Conservation (phyloP, 2,888 invertebrate species). For the Meteorus colon region DNA sequence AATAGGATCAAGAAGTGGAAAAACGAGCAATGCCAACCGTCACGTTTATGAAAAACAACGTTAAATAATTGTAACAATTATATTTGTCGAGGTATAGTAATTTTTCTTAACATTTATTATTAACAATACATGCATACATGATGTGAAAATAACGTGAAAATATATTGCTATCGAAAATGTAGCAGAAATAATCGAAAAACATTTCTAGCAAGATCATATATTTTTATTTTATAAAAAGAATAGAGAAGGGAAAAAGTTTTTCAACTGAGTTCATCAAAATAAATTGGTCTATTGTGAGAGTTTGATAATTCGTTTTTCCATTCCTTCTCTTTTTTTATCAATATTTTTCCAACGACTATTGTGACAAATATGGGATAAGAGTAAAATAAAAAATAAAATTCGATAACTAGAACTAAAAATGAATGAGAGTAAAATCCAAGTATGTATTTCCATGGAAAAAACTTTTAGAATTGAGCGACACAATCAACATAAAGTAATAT, state of each 20-base stretch:
- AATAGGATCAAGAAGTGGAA: neutral
- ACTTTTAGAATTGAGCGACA: neutral
- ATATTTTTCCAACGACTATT: too few relatives aligned
- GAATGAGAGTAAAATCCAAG: neutral
- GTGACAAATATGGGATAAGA: neutral
- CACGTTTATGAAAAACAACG: constrained; percentile 16
- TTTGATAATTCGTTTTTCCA: too few relatives aligned
- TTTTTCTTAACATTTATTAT: neutral
- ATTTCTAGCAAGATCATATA: too few relatives aligned
- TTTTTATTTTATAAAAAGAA: too few relatives aligned
- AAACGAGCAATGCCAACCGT: constrained; percentile 8
- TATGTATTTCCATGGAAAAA: neutral
- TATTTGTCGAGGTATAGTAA: neutral
- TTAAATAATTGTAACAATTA: neutral
- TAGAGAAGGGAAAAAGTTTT: neutral
- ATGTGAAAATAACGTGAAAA: too few relatives aligned
- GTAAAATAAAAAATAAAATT: constrained; percentile 12
- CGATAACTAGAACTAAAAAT: neutral
- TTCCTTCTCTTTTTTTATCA: too few relatives aligned
- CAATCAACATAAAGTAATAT: constrained; percentile 28
- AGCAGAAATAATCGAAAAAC: too few relatives aligned
- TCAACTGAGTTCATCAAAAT: constrained; percentile 2
- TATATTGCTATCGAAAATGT: too few relatives aligned
- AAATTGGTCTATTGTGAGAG: constrained; percentile 2
- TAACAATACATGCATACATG: neutral